A percentile compares a stretch with the other conserved stretches of the same genome.
Evolutionary conservation across 1,140 invertebrate species (phyloP).

Genomic region (Drosophila jambulina): DNA sequence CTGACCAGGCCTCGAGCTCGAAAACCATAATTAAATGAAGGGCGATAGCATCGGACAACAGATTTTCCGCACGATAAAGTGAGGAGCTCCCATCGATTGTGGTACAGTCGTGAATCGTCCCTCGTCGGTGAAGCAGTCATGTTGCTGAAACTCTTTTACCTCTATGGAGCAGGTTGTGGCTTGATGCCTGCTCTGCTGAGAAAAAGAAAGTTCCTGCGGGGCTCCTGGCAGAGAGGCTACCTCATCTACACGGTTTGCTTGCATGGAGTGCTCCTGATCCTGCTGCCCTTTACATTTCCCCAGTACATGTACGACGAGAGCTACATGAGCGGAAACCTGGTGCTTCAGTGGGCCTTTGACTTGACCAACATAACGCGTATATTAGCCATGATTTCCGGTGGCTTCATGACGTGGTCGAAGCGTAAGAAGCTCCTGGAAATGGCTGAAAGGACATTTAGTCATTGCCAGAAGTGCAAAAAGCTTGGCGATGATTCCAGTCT

Average conservation of each 20-base stretch:
- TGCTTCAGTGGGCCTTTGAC: constrained; percentile 34
- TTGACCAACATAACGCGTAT: constrained; percentile 30
- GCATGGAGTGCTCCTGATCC: constrained; percentile 8
- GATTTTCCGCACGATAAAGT: constrained; percentile 17
- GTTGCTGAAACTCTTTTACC: constrained; percentile 31
- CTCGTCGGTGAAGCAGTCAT: constrained; percentile 10
- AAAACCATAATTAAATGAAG: constrained; percentile 18
- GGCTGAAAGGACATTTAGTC: not conserved
- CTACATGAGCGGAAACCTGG: constrained; percentile 26
- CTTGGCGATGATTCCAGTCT: not conserved
- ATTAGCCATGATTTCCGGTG: constrained; percentile 29
- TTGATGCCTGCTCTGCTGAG: constrained; percentile 27
- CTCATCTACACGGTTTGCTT: constrained; percentile 22
- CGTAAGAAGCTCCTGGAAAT: constrained; percentile 4
- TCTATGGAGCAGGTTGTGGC: constrained; percentile 17
- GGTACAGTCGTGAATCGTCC: not conserved
- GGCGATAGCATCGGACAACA: not conserved
- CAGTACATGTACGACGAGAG: constrained; percentile 32
- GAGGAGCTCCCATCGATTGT: not conserved
- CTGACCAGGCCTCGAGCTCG: not conserved
- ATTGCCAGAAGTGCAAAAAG: constrained; percentile 7
- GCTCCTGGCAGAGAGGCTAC: constrained; percentile 4
- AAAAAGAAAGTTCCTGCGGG: not conserved
- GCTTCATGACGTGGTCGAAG: constrained; percentile 17
- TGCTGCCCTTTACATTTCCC: constrained; percentile 36